These are phyloP conservation scores for Scleropages formosus DNA, from an alignment of 2,797 vertebrate genomes.

Conservation along the genomic window DNA sequence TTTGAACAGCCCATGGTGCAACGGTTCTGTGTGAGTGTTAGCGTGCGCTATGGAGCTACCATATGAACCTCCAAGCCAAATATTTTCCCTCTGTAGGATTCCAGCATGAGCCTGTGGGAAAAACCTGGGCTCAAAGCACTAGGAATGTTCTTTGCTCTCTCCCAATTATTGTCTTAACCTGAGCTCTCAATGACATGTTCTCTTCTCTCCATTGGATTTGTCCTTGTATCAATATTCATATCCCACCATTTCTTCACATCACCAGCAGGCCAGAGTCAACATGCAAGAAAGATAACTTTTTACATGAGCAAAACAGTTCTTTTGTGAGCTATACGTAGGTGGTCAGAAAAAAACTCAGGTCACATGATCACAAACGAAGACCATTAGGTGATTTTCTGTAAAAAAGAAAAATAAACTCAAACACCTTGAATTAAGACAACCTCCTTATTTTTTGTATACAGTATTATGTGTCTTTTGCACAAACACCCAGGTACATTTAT, in stretches of 20 bases:
- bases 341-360: conserved; percentile 34
- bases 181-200: conserved; percentile 43
- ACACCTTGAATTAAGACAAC: conserved; percentile 3
- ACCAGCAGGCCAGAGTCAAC: conserved; percentile 42
- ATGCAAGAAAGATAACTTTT: conserved; percentile 36
- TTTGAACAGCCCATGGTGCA: conserved; percentile 24
- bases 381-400: conserved; percentile 33
- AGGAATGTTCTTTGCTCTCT: conserved; percentile 39
- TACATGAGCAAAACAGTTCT: conserved; percentile 55
- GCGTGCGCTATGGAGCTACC: conserved; percentile 46
- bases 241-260: conserved; percentile 31
- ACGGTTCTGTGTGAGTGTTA: conserved; percentile 44
- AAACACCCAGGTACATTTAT: conserved; percentile 37
- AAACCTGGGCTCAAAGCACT: conserved; percentile 52
- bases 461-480: neutral
- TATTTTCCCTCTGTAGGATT: conserved; percentile 68
- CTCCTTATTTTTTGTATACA: neutral
- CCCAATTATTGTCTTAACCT: conserved; percentile 56
- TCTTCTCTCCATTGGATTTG: conserved; percentile 39
- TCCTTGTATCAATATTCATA: conserved; percentile 40
- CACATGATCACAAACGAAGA: conserved; percentile 16
- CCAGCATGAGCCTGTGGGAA: conserved; percentile 66
- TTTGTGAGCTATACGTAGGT: conserved; percentile 51
- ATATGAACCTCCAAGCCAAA: conserved; percentile 62
- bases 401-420: conserved; percentile 19